Base-by-base conservation (phyloP, 2,888 invertebrate species). In the Sclerodermus sp. region DNA sequence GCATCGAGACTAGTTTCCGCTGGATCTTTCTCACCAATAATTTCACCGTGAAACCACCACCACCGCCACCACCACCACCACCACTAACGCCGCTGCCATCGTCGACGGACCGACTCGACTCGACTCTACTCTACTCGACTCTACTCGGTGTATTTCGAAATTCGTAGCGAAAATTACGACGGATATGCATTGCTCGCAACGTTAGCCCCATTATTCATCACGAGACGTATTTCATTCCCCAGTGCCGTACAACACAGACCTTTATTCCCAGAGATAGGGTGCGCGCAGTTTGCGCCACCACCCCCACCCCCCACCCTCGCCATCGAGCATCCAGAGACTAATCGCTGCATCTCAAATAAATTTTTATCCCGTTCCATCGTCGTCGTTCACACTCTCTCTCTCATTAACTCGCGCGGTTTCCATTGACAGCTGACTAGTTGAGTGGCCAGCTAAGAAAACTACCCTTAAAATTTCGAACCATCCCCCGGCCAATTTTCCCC, bases 151-250 rank as follows among this genome's bases (percentile, higher is more conserved):
- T 23, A 12, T 10, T 16, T 17, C 38, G 46, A 53, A 45, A 43
- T 32, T 38, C 41, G 15, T 32, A 31, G n/a, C 32, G 51, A 39
- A 51, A 48, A 42, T 52, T 46, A 48, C 49, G 36, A 36, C 43
- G 49, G 38, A 47, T 48, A 44, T 48, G 31, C 39, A 15, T 40
- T 23, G 42, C 29, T 41, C 17, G 32, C 36, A 51, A 44, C 43
- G 46, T 47, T 51, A 29, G 49, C 41, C 42, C 39, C 44, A 49
- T 57, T 51, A 60, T 59, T 60, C 50, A 60, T 55, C 44, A 29
- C 40, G 51, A 47, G 45, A 45, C 53, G 42, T 51, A 60, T 39
- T 39, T 16, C 53, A 59, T 49, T 54, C 54, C 49, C 46, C 39
- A 17, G 18, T 41, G 34, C 41, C 46, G 47, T 49, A 55, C 53